phyloP scores from a whole-genome alignment of 2,888 invertebrate genomes.

The Hydrotaea diabolus region DNA sequence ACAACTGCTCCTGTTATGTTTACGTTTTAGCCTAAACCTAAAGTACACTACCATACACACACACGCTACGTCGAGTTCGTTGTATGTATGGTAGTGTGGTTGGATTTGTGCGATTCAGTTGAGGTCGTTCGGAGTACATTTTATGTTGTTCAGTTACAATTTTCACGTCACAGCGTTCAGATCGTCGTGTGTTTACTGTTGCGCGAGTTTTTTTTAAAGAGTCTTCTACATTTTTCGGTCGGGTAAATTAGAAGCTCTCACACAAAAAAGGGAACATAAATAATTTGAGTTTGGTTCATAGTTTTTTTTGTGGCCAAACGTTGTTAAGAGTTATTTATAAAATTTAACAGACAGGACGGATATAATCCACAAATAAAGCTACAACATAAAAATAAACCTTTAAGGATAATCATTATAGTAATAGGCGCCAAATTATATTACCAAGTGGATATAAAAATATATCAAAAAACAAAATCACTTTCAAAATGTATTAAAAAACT shows the following conservation, averaged over 20 bases:
- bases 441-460: slow-evolving; percentile 10
- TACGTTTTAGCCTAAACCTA: slow-evolving; percentile 60
- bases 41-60: slow-evolving; percentile 17
- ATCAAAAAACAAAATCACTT: slow-evolving; percentile 29
- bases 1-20: slow-evolving; percentile 67
- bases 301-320: slow-evolving; percentile 64
- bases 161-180: slow-evolving; percentile 70
- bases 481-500: slow-evolving; percentile 46
- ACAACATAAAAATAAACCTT: slow-evolving; percentile 40
- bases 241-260: slow-evolving; percentile 53
- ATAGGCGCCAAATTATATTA: slow-evolving; percentile 36
- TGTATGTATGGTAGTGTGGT: slow-evolving; percentile 16
- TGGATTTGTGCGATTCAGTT: slow-evolving; percentile 60
- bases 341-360: slow-evolving; percentile 35
- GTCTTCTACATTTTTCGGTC: slow-evolving; percentile 60
- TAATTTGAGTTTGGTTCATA: background rate
- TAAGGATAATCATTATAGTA: slow-evolving; percentile 46
- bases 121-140: slow-evolving; percentile 61
- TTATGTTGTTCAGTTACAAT: slow-evolving; percentile 74
- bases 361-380: slow-evolving; percentile 34
- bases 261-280: slow-evolving; percentile 16
- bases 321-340: slow-evolving; percentile 65
- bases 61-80: background rate
- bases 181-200: slow-evolving; percentile 68
- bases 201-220: slow-evolving; percentile 69